Conservation (phyloP, 2,888 invertebrate genomes). For the Oscheius myriophilus region DNA sequence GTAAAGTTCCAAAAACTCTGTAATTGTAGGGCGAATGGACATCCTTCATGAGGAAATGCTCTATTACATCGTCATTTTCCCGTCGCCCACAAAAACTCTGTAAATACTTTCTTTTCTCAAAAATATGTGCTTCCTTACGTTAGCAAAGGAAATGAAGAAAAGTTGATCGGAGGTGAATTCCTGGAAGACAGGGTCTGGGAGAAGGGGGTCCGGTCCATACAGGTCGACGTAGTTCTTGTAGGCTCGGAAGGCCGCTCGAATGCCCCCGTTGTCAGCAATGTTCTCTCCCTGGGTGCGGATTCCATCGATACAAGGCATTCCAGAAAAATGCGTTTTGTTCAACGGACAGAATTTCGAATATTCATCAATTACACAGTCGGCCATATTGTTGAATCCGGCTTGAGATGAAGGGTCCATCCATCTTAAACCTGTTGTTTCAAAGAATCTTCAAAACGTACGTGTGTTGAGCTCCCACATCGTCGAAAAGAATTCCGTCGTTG, state of each 20-base stretch:
- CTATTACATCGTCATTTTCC: slow-evolving; percentile 30
- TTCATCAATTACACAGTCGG: slow-evolving; percentile 59
- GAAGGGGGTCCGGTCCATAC: slow-evolving; percentile 58
- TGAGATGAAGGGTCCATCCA: slow-evolving; percentile 61
- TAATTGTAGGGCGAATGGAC: slow-evolving; percentile 58
- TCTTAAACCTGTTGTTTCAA: too few relatives aligned
- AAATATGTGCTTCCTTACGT: too few relatives aligned
- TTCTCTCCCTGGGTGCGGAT: slow-evolving; percentile 75
- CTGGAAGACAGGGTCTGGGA: slow-evolving; percentile 53
- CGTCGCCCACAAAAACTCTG: too few relatives aligned
- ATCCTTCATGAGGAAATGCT: slow-evolving; percentile 53
- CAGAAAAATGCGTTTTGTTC: slow-evolving; percentile 51
- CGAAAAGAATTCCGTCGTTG: too few relatives aligned
- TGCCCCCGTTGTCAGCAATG: slow-evolving; percentile 75
- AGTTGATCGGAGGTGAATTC: slow-evolving; percentile 56
- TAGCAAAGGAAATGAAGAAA: slow-evolving; percentile 60
- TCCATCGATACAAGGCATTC: slow-evolving; percentile 69
- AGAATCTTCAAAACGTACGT: too few relatives aligned
- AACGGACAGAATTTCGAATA: slow-evolving; percentile 59
- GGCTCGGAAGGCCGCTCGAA: slow-evolving; percentile 65
- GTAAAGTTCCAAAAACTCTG: slow-evolving; percentile 57
- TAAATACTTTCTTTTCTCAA: too few relatives aligned
- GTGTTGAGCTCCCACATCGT: slow-evolving; percentile 76
- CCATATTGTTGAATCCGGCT: slow-evolving; percentile 52
- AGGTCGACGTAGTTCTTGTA: slow-evolving; percentile 58